Evolutionary conservation across 2,888 invertebrate genomes (phyloP), one percentile per base, ranked within the genome.

Genomic region (Pterostichus niger): DNA sequence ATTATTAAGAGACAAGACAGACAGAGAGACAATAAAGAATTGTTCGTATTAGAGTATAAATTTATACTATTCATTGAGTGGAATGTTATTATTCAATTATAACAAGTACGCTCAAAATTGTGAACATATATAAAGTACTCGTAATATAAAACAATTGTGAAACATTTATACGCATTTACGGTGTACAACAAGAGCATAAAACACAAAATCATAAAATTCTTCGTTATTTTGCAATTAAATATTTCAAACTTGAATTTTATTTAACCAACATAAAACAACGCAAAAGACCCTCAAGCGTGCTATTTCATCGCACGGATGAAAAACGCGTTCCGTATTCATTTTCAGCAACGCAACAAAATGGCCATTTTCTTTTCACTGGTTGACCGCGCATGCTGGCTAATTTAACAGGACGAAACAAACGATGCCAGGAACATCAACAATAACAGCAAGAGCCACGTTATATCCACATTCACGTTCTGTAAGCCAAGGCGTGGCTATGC

Each of bases 261-360:
- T 75, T 75, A 71, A 75, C 75, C 75, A 49, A 24, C 52, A 75
- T 75, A 75, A 75, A 75, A 75, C 75, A 75, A 75, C 31, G 52
- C 52, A 49, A 75, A 75, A 75, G 71, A 75, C 40, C 24, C 56
- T 56, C 78, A 78, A 78, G 56, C 78, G 56, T 61, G 61, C 78
- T 59, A 61, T 78, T 78, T 78, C 78, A 78, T 78, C 24, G 33
- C 44, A 44, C 44, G 76, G 71, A 71, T 71, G 71, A 56, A 56
- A 77, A 77, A 77, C 76, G 61, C 40, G 59, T 44, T 78, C 24
- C 59, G 78, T 78, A 61, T 78, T 78, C 78, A 78, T 78, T 78
- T 78, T 78, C 78, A 61, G 44, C 78, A 78, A 44, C 40, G 78
- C 78, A 78, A 56, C 78, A 78, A 78, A 76, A 78, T 59, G 78